A percentile compares a stretch with the other conserved stretches of the same genome.
These are phyloP conservation scores for Melanargia galathea DNA, from an alignment of 2,888 invertebrate species.

Conservation along the genomic window DNA sequence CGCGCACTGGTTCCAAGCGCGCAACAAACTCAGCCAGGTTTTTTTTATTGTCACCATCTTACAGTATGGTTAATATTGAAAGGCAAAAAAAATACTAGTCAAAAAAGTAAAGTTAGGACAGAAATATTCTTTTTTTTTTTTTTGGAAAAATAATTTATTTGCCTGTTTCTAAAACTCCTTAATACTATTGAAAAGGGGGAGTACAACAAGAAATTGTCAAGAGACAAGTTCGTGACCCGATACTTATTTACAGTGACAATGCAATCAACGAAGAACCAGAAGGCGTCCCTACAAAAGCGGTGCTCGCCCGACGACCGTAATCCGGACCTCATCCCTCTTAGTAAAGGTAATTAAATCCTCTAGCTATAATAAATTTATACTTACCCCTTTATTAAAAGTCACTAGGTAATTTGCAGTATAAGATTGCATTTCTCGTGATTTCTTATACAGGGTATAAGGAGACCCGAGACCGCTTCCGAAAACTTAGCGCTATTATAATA, in stretches of 20 bases:
- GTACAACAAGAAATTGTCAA: background rate
- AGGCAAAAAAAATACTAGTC: too few species aligned
- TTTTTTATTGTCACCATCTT: too few species aligned
- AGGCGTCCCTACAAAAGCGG: constrained; percentile 83
- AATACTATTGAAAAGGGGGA: background rate
- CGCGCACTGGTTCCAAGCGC: too few species aligned
- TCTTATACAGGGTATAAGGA: too few species aligned
- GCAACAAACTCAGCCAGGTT: too few species aligned
- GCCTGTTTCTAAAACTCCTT: background rate
- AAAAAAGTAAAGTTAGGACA: too few species aligned
- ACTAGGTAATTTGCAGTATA: background rate
- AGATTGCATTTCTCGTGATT: background rate
- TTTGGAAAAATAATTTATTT: too few species aligned
- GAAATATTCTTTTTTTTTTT: too few species aligned
- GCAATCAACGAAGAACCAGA: constrained; percentile 78
- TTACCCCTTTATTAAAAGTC: background rate
- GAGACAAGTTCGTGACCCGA: constrained; percentile 5
- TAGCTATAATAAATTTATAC: background rate
- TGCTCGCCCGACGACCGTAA: constrained; percentile 90
- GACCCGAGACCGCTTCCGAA: too few species aligned
- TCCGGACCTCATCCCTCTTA: constrained; percentile 93
- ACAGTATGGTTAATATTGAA: too few species aligned
- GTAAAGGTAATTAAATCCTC: constrained; percentile 85
- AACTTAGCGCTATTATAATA: too few species aligned
- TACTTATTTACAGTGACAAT: constrained; percentile 61